Conservation (phyloP, 2,797 vertebrate genomes). For the Prionace glauca region DNA sequence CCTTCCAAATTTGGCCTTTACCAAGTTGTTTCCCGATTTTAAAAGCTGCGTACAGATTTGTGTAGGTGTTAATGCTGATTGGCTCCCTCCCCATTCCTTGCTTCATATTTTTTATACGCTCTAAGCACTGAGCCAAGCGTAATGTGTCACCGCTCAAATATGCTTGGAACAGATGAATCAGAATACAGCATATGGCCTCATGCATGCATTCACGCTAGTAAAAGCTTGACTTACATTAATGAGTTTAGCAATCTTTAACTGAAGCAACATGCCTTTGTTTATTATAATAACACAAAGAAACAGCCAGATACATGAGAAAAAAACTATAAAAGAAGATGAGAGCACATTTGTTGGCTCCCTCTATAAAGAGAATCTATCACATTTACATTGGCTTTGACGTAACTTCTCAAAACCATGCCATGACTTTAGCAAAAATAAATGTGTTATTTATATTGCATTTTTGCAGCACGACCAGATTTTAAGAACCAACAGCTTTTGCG, state of each 20-base stretch:
- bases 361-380: neutral
- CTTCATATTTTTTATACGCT: neutral
- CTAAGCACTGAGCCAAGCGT: neutral
- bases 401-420: neutral
- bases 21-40: neutral
- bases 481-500: neutral
- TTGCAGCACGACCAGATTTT: constrained; percentile 14
- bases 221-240: neutral
- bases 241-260: constrained; percentile 15
- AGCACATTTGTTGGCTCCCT: neutral
- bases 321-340: neutral
- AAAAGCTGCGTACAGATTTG: neutral
- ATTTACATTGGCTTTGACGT: neutral
- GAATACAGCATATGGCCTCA: neutral
- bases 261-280: constrained; percentile 23
- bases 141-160: no score
- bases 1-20: neutral
- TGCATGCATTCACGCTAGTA: neutral
- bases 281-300: neutral
- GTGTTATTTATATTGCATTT: neutral
- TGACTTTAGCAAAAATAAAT: neutral
- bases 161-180: neutral
- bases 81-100: neutral
- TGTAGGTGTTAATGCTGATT: neutral
- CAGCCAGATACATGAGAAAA: neutral